Base-by-base conservation (phyloP, 2,797 vertebrate species). In the Poecilia wingei region DNA sequence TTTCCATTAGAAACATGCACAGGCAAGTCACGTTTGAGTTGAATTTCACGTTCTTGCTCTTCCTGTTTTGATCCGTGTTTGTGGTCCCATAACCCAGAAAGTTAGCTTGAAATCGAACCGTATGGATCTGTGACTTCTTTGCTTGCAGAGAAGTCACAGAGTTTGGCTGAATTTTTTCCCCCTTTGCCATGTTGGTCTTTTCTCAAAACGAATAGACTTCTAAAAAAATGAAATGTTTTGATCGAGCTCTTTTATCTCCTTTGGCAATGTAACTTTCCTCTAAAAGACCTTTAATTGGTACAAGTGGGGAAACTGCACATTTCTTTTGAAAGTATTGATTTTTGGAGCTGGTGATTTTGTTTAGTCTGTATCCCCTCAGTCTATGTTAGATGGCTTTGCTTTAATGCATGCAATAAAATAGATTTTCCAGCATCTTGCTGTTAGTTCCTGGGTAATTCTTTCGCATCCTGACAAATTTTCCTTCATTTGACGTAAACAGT, bases 311-410 rank as follows among this genome's bases (percentile, higher is more conserved):
- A 64, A 36, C 59, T 64, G 31, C 59, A 64, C 2, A 36, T 64
- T 64, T 64, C 14, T 33, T 64, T 64, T 64, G 16, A 36, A 64
- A 64, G 28, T 64, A 64, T 59, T 36, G 59, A 64, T 64, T 64
- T 64, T 36, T 64, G 16, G 31, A 36, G 14, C 14, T 64, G 31
- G 14, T 64, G 31, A 33, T 64, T 64, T 59, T 25, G 22, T 33
- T 36, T 64, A 3, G 59, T 64, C 31, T 36, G 16, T 64, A 36
- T 18, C 31, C 31, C 14, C 31, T 64, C 59, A 33, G 59, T 64
- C 31, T 33, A 20, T 36, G 16, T 36, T 64, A 18, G 59, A 33
- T 64, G 33, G 13, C 31, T 64, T 64, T 64, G 13, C 59, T 61
- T 61, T 33, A 61, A 33, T 16, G 14, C n/a, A 28, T 28, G 12